Percentiles rank a stretch among this genome's conserved stretches.
Evolutionary conservation across 1,140 invertebrate genomes (phyloP).

Genomic region (Lucilia sericata): DNA sequence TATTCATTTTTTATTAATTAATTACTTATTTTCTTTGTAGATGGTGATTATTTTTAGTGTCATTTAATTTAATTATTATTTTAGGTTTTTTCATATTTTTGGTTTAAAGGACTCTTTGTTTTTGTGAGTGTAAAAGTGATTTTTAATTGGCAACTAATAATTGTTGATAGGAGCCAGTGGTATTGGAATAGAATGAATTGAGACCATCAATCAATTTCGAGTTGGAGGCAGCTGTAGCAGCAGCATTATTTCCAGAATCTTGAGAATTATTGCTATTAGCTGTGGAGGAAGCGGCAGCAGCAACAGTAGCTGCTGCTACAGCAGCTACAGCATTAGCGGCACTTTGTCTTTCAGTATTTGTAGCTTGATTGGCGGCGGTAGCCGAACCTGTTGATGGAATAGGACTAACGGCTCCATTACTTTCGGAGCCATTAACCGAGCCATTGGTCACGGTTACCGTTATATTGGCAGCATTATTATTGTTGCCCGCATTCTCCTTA

Average conservation of each 20-base stretch:
- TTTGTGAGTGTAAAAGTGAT: slow-evolving; percentile 33
- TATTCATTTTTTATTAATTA: not conserved
- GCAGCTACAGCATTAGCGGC: slow-evolving; percentile 39
- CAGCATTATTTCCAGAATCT: slow-evolving; percentile 43
- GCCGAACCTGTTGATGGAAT: not conserved
- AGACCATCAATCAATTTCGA: slow-evolving; percentile 65
- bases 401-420: slow-evolving; percentile 22
- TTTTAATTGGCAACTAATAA: slow-evolving; percentile 66
- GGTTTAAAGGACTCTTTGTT: slow-evolving; percentile 36
- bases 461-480: slow-evolving; percentile 39
- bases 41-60: not conserved
- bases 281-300: slow-evolving; percentile 39
- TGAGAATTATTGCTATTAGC: slow-evolving; percentile 43
- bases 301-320: slow-evolving; percentile 32
- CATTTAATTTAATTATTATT: not conserved
- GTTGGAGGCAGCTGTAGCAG: slow-evolving; percentile 47
- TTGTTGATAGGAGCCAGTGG: slow-evolving; percentile 61
- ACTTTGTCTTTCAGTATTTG: slow-evolving; percentile 35
- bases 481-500: slow-evolving; percentile 47
- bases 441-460: slow-evolving; percentile 46
- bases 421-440: slow-evolving; percentile 6
- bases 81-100: not conserved
- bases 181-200: slow-evolving; percentile 63
- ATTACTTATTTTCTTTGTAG: too few relatives aligned
- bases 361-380: not conserved